Conservation (phyloP, 2,888 invertebrate species). For the Lordiphosa fenestrarum region DNA sequence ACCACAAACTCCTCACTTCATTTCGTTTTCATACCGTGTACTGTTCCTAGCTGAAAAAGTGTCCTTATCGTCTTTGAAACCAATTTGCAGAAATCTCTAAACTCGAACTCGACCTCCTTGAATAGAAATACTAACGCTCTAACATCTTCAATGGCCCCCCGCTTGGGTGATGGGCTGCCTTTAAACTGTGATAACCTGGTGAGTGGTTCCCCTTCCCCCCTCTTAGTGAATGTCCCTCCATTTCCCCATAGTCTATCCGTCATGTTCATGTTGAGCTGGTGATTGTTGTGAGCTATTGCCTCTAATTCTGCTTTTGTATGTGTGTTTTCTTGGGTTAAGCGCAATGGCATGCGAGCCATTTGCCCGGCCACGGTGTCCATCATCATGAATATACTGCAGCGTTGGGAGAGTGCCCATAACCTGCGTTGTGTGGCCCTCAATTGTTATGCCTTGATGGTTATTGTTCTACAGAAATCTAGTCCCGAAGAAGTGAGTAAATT, state of each 20-base stretch:
- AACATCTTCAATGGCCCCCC: constrained; percentile 77
- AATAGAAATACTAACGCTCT: constrained; percentile 75
- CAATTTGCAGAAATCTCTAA: constrained; percentile 78
- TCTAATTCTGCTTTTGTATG: not conserved
- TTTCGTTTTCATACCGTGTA: too few relatives aligned
- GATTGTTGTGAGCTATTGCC: not conserved
- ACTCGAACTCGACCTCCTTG: constrained; percentile 69
- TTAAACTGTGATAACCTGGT: constrained; percentile 80
- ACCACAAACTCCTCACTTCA: not conserved
- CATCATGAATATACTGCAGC: constrained; percentile 81
- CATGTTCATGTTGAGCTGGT: constrained; percentile 17
- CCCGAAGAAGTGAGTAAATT: constrained; percentile 82
- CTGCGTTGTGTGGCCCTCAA: constrained; percentile 81
- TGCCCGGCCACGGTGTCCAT: constrained; percentile 84
- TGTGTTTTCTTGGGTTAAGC: constrained; percentile 70
- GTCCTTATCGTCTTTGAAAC: constrained; percentile 30
- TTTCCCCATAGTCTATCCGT: constrained; percentile 10
- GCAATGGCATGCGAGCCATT: constrained; percentile 83
- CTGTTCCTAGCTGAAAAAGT: too few relatives aligned
- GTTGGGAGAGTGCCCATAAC: constrained; percentile 78
- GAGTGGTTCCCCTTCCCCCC: constrained; percentile 63
- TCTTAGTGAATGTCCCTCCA: constrained; percentile 33
- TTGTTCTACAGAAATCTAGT: constrained; percentile 82
- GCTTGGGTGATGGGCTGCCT: constrained; percentile 79
- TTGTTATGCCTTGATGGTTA: constrained; percentile 82